Percentiles rank a stretch among this genome's conserved stretches.
phyloP scores from a whole-genome alignment of 2,797 vertebrate species.

The Nyctibius grandis region DNA sequence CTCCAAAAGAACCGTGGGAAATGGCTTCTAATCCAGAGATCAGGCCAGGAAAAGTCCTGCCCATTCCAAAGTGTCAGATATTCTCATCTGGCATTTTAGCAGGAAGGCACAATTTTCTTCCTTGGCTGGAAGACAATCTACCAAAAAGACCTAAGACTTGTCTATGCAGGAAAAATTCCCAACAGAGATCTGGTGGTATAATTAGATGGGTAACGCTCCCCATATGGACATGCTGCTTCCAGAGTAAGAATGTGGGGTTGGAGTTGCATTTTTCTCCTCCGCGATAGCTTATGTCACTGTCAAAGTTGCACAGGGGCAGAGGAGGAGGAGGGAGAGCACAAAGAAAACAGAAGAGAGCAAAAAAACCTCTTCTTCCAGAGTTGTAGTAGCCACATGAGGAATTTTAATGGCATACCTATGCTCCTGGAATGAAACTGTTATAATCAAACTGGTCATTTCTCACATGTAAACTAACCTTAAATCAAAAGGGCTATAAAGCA shows the following conservation, averaged over 20 bases:
- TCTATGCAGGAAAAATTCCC: conserved; percentile 39
- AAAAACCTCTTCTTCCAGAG: background rate
- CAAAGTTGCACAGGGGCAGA: background rate
- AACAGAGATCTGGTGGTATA: background rate
- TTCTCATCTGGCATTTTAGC: conserved; percentile 13
- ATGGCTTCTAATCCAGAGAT: background rate
- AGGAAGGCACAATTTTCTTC: conserved; percentile 5
- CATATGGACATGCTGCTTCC: conserved; percentile 44
- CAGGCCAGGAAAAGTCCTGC: background rate
- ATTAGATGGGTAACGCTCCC: background rate
- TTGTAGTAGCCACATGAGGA: background rate
- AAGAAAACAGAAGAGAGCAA: background rate
- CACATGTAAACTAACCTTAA: background rate
- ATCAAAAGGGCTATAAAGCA: background rate
- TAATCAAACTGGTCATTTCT: background rate
- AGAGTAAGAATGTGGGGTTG: conserved; percentile 12
- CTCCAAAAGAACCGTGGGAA: background rate
- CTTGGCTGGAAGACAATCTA: background rate
- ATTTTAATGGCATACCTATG: background rate
- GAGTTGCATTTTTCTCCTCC: conserved; percentile 17
- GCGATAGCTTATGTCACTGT: background rate
- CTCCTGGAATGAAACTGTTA: background rate
- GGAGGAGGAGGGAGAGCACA: background rate
- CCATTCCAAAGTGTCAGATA: background rate
- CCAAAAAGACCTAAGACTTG: conserved; percentile 38